phyloP scores from a whole-genome alignment of 1,140 invertebrate genomes.

The Psix sp. region DNA sequence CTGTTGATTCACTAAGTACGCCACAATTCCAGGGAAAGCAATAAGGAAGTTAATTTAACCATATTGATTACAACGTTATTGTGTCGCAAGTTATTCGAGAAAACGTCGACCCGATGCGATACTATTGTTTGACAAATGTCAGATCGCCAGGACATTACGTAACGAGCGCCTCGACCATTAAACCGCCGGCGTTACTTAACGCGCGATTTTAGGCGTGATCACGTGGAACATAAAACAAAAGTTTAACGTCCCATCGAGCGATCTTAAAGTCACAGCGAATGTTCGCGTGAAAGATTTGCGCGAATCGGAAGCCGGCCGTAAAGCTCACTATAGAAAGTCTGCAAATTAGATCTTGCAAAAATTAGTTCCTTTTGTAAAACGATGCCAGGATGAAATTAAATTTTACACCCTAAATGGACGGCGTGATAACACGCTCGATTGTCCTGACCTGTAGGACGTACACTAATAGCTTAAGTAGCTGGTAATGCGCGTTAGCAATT shows the following conservation, averaged over 20 bases:
- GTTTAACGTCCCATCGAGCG: too few relatives aligned
- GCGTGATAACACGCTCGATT: conserved; percentile 10
- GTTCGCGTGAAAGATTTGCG: too few relatives aligned
- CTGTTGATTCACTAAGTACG: conserved; percentile 28
- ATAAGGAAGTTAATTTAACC: conserved; percentile 38
- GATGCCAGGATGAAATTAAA: conserved; percentile 18
- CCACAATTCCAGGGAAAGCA: conserved; percentile 8
- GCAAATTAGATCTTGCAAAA: conserved; percentile 24
- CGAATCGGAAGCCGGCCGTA: neutral
- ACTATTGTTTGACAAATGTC: conserved; percentile 40
- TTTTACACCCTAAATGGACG: conserved; percentile 10
- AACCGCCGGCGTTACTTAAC: conserved; percentile 4
- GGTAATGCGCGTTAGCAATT: conserved; percentile 36
- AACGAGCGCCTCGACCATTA: conserved; percentile 9
- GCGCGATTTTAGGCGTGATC: neutral
- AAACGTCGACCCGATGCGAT: conserved; percentile 3
- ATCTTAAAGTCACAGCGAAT: too few relatives aligned
- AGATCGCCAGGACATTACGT: conserved; percentile 1
- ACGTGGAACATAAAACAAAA: conserved; percentile 6
- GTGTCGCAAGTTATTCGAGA: too few relatives aligned
- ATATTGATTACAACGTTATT: conserved; percentile 25
- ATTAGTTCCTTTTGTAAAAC: conserved; percentile 24
- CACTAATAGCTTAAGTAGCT: conserved; percentile 35
- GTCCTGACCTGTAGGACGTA: conserved; percentile 16
- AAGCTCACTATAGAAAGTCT: conserved; percentile 12